Conservation (phyloP, 2,888 invertebrate genomes). For the Fragum fragum region DNA sequence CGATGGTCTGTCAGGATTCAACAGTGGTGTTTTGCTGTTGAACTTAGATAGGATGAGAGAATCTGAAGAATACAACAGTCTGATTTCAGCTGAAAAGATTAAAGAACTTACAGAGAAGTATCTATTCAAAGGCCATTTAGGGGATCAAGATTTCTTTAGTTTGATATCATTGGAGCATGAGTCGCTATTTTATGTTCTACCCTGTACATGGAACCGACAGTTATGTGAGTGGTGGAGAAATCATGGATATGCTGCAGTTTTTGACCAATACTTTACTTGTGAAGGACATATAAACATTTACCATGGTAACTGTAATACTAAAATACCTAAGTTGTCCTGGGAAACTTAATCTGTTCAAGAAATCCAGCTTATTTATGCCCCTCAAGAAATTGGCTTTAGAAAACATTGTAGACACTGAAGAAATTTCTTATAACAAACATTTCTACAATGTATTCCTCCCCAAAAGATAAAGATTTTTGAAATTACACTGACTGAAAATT, state of each 20-base stretch:
- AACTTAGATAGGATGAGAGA: slow-evolving; percentile 90
- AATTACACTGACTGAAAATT: too few relatives aligned
- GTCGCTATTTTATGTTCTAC: slow-evolving; percentile 91
- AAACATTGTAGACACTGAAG: too few relatives aligned
- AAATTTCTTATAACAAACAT: too few relatives aligned
- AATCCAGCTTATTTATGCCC: too few relatives aligned
- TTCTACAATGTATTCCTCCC: too few relatives aligned
- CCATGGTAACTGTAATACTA: slow-evolving; percentile 86
- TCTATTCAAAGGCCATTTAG: slow-evolving; percentile 89
- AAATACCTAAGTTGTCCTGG: slow-evolving; percentile 79
- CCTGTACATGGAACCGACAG: slow-evolving; percentile 94
- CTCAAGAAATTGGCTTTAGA: too few relatives aligned
- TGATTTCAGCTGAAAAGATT: slow-evolving; percentile 85
- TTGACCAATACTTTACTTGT: slow-evolving; percentile 91
- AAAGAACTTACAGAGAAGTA: slow-evolving; percentile 85
- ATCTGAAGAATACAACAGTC: slow-evolving; percentile 89
- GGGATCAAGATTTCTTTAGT: slow-evolving; percentile 94
- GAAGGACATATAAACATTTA: slow-evolving; percentile 82
- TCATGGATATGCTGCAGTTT: slow-evolving; percentile 92
- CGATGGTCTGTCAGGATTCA: slow-evolving; percentile 90
- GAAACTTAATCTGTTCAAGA: slow-evolving; percentile 35
- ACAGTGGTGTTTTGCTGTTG: slow-evolving; percentile 93
- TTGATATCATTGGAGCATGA: slow-evolving; percentile 91
- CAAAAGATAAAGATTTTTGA: too few relatives aligned
- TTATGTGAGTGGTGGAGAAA: slow-evolving; percentile 94